A percentile compares a stretch with the other conserved stretches of the same genome.
These are phyloP conservation scores for Myocastor coypus DNA, from an alignment of 2,113 vertebrate genomes.

Conservation along the genomic window DNA sequence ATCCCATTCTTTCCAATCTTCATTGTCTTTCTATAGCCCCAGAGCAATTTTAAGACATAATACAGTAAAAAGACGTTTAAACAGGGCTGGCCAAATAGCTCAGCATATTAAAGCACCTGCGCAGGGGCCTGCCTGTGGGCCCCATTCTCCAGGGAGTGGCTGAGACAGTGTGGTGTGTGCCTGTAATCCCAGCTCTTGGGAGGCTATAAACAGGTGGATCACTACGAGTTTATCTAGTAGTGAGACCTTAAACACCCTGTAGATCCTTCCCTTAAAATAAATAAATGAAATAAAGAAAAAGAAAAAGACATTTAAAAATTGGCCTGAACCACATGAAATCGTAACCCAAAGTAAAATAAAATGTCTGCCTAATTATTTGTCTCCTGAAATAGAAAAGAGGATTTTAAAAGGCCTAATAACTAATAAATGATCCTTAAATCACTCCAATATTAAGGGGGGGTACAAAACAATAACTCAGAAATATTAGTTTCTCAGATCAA, in stretches of 20 bases:
- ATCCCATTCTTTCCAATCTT: neutral
- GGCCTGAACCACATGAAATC: constrained; percentile 37
- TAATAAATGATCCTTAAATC: constrained; percentile 52
- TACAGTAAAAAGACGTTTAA: neutral
- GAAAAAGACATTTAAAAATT: constrained; percentile 16
- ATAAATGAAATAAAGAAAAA: too few relatives aligned
- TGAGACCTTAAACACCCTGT: too few relatives aligned
- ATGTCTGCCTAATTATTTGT: constrained; percentile 28
- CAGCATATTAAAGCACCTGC: too few relatives aligned
- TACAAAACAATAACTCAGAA: constrained; percentile 52
- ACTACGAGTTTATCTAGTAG: too few relatives aligned
- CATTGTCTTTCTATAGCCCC: neutral
- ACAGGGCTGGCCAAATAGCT: too few relatives aligned
- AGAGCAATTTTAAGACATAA: constrained; percentile 16
- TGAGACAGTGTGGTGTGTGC: too few relatives aligned
- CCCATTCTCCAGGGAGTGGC: too few relatives aligned
- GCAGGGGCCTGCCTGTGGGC: too few relatives aligned
- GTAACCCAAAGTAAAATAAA: constrained; percentile 19
- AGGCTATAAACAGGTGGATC: too few relatives aligned
- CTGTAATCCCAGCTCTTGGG: too few relatives aligned
- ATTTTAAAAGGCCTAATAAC: constrained; percentile 2
- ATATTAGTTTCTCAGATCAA: constrained; percentile 42
- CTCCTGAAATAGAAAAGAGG: neutral
- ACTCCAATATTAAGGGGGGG: neutral
- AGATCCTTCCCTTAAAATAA: too few relatives aligned